Conservation (phyloP, 64 coral and sea anemone genomes). For the Catalaphyllia jardinei region DNA sequence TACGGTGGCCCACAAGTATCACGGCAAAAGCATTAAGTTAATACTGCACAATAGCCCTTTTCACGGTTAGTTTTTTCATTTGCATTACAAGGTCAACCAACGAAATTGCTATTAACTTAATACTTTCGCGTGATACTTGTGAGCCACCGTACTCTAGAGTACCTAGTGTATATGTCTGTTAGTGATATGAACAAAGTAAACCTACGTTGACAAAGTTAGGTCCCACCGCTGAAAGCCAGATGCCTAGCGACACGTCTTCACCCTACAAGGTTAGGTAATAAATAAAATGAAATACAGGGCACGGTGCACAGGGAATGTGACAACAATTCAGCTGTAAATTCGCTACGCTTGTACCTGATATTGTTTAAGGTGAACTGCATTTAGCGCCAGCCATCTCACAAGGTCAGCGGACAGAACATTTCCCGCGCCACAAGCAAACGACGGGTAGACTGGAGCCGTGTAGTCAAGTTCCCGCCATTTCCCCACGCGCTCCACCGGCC, state of each 20-base stretch:
- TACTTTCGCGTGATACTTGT: too few relatives aligned
- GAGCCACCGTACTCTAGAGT: too few relatives aligned
- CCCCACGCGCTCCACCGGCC: constrained; percentile 88
- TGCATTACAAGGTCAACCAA: too few relatives aligned
- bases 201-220: constrained; percentile 80
- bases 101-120: too few relatives aligned
- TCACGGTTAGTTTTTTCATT: too few relatives aligned
- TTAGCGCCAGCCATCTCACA: constrained; percentile 89
- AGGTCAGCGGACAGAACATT: constrained; percentile 93
- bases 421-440: constrained; percentile 95
- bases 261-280: constrained; percentile 55
- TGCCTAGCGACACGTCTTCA: constrained; percentile 96
- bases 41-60: too few relatives aligned
- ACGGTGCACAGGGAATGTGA: background rate
- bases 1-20: too few relatives aligned
- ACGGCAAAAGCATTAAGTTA: too few relatives aligned
- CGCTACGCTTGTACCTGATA: constrained; percentile 70
- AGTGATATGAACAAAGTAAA: background rate
- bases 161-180: too few relatives aligned
- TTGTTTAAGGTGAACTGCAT: constrained; percentile 56
- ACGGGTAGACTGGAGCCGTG: constrained; percentile 80
- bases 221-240: constrained; percentile 92
- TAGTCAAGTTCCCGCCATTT: constrained; percentile 95
- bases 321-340: background rate
- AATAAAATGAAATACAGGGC: background rate